A percentile compares a stretch with the other conserved stretches of the same genome.
Evolutionary conservation across 2,797 vertebrate species (phyloP).

Genomic region (Sandelia bainsii): DNA sequence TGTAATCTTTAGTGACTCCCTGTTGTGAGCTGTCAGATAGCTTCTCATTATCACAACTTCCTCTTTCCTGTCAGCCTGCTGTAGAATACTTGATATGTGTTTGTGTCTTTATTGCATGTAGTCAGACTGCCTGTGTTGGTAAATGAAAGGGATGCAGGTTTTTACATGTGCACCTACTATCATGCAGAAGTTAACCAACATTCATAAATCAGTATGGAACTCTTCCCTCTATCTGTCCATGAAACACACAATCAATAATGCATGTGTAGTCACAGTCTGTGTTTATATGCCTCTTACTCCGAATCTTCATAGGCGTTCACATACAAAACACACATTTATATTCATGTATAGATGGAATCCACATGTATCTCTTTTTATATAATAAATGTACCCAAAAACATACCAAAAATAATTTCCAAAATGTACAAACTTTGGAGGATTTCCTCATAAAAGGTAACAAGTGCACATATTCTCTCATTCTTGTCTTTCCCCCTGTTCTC

Average conservation of each 20-base stretch:
- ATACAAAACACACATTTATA: neutral
- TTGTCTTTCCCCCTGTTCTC: neutral
- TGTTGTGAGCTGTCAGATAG: conserved; percentile 45
- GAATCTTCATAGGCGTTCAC: conserved; percentile 17
- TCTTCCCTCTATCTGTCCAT: conserved; percentile 5
- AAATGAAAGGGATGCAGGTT: neutral
- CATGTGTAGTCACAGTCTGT: conserved; percentile 21
- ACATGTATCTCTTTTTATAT: neutral
- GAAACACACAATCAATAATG: conserved; percentile 26
- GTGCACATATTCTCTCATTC: conserved; percentile 1
- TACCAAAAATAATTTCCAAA: neutral
- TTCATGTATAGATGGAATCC: neutral
- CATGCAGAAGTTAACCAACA: neutral
- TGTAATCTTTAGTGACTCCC: conserved; percentile 36
- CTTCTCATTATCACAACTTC: conserved; percentile 49
- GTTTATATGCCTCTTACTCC: conserved; percentile 15
- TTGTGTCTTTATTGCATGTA: conserved; percentile 12
- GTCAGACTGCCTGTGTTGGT: neutral
- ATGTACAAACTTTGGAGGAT: conserved; percentile 10
- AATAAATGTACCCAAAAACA: neutral
- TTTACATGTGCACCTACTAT: conserved; percentile 4
- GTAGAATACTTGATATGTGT: conserved; percentile 11
- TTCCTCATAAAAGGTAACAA: conserved; percentile 31
- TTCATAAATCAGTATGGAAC: conserved; percentile 30
- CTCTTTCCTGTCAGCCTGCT: conserved; percentile 36